Conservation (phyloP, 2,113 vertebrate species). For the Nestor notabilis region DNA sequence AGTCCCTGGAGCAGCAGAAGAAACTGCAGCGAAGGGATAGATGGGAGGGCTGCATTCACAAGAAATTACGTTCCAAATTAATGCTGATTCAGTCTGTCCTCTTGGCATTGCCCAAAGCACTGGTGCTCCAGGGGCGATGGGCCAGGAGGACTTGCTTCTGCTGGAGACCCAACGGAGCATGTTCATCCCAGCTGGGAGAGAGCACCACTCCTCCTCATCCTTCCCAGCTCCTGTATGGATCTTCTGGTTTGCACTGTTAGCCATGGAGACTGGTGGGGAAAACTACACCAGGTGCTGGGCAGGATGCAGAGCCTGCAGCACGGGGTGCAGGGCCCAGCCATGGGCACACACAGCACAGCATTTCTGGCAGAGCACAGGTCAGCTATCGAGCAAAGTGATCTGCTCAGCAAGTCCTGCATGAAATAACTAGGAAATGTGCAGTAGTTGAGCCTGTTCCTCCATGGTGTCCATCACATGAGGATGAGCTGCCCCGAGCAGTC, state of each 20-base stretch:
- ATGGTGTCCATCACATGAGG: neutral
- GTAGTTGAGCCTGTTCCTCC: neutral
- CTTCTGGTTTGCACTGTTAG: neutral
- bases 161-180: neutral
- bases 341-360: rapidly evolving
- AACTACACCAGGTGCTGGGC: neutral
- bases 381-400: neutral
- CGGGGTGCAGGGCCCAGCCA: neutral
- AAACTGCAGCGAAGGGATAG: neutral
- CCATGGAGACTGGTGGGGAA: neutral
- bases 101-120: neutral
- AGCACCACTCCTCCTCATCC: neutral
- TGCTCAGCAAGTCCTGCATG: neutral
- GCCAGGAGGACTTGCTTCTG: neutral
- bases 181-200: neutral
- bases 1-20: slow-evolving; percentile 13
- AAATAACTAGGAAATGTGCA: neutral
- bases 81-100: neutral
- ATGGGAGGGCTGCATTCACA: neutral
- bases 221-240: neutral
- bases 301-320: neutral
- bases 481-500: neutral
- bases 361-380: neutral
- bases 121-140: neutral
- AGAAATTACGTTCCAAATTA: neutral